Evolutionary conservation across 1,140 invertebrate species (phyloP), one percentile per base, ranked within the genome.

Genomic region (Lepidurus couesii): DNA sequence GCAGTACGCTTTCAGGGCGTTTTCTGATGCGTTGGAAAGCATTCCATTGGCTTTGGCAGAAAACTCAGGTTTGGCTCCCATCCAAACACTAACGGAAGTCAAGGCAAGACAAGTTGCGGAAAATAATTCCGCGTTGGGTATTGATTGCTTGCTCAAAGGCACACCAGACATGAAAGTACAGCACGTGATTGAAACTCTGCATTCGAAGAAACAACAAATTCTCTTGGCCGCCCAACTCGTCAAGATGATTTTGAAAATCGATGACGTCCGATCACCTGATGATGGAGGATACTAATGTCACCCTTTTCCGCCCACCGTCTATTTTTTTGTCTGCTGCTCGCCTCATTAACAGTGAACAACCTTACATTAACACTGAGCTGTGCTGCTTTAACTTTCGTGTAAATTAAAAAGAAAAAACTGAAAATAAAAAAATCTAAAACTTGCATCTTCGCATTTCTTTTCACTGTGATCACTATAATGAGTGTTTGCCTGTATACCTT

Each of bases 161-260:
- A 93, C 92, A 80, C 89, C 87, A 93, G 96, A 99, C 86, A 99
- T 99, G 98, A 95, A 95, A 85, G 88, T 88, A 44, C 93, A 98
- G 86, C 93, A 97, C 84, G 97, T 99, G 8, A 94, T 99, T 77
- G 98, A 99, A 87, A 98, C 98, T 0, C 87, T 99, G 24, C 93
- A 94, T 83, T 96, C 95, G 53, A 99, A 99, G 89, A 95, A 95
- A 81, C 97, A 99, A 84, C 98, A 99, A 87, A 95, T 99, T 26
- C 87, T 97, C 34, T 87, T 99, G 77, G 97, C 98, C 1, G 98
- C 98, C 0, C 95, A 98, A 84, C 88, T 99, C 42, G 97, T 99
- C 8, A 98, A 98, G 86, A 99, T 99, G 98, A 99, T 99, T 81
- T 88, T 99, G 73, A 99, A 99, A 87, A 99, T 99, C 80, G 98